Conservation (phyloP, 2,113 vertebrate species). For the Chloropsis cyanopogon region DNA sequence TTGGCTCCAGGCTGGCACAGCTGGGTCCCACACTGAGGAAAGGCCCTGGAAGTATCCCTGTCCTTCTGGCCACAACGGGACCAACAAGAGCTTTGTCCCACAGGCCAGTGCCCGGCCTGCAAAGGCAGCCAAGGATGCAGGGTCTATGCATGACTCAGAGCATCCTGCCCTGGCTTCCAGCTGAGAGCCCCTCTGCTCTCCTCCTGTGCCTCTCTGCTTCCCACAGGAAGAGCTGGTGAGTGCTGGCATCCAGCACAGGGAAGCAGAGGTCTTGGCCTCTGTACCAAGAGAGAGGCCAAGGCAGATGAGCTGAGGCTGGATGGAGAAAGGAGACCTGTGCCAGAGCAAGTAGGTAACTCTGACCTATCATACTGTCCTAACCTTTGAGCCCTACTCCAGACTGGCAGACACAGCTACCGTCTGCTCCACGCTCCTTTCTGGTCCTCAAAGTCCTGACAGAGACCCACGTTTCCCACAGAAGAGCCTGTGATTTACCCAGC, state of each 20-base stretch:
- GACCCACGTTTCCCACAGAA: neutral
- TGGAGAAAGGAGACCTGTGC: neutral
- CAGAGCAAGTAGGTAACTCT: neutral
- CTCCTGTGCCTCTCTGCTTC: neutral
- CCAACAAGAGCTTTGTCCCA: neutral
- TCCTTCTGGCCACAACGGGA: neutral
- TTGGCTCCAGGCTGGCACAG: neutral
- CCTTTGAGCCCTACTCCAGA: neutral
- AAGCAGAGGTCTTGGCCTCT: neutral
- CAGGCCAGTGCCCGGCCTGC: neutral
- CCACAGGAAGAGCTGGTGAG: neutral
- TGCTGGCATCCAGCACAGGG: neutral
- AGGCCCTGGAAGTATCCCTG: neutral
- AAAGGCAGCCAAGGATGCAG: neutral
- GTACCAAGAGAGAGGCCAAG: neutral
- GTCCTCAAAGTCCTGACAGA: neutral
- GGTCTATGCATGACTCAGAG: neutral
- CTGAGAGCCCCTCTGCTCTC: neutral
- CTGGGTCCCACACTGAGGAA: neutral
- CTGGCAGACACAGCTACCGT: neutral
- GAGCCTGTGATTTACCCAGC: neutral
- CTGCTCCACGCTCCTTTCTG: neutral
- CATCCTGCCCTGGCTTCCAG: neutral
- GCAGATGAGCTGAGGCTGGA: neutral
- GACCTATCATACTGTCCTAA: neutral